Base-by-base conservation (phyloP, 2,113 vertebrate genomes). In the Amphiprion ocellaris region DNA sequence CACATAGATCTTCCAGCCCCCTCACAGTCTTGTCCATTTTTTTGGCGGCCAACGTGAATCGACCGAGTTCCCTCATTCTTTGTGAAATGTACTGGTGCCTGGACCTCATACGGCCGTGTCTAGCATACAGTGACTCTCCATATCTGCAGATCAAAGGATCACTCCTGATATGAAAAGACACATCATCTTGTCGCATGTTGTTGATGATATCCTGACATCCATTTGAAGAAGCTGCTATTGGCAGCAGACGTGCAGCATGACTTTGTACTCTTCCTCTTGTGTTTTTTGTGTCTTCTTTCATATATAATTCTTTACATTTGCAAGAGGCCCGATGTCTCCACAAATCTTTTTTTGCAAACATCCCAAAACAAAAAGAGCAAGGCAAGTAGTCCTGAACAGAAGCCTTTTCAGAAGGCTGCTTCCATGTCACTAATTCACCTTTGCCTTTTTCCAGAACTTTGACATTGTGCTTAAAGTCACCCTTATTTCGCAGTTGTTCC, bases 171-270 rank as follows among this genome's bases (percentile, higher is more conserved):
- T 72, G 69, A 67, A 39, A 60, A 14, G 53, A 67, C 0, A 84
- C 66, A 21, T 84, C 77, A 44, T 84, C 77, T 53, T 81, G 68
- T 9, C 23, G 4, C 49, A 81, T 77, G 4, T 30, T 71, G 16
- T 54, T 47, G 46, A 47, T 63, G 28, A 85, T 24, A 0, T 12
- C 1, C 28, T 77, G 62, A 44, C 54, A 26, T 28, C 66, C 76
- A 0, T 24, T 24, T 0, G 66, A 67, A 5, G 71, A 64, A 16
- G 52, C 16, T 17, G 15, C 46, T 47, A 47, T 73, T 15, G 77
- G 72, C 56, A 81, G 67, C 19, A 85, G 44, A 1, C 5, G 6
- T 56, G 72, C 39, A 17, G 69, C 58, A 1, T 4, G 10, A 49
- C 64, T 69, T 30, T 80, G 80, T 4, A 80, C 63, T 64, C 28